A percentile compares a stretch with the other conserved stretches of the same genome.
Conservation (phyloP, 1,140 invertebrate species). For the Notospermus geniculatus region DNA sequence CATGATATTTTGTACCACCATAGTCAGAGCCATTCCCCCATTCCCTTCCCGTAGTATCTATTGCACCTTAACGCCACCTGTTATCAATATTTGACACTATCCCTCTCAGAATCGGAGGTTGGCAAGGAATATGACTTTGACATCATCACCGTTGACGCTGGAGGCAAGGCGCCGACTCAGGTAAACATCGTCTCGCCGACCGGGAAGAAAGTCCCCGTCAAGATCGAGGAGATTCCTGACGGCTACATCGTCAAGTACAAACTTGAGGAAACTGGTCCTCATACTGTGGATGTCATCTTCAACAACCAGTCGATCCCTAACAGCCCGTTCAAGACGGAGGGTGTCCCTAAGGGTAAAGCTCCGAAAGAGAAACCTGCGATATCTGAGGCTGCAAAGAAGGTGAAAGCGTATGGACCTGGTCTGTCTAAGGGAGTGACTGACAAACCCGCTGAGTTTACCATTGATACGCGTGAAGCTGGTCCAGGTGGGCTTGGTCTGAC, state of each 20-base stretch:
- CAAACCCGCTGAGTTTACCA: slow-evolving; percentile 72
- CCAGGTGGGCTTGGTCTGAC: slow-evolving; percentile 75
- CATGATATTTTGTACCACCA: too few relatives aligned
- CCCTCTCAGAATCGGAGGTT: slow-evolving; percentile 29
- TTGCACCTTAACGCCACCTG: neutral
- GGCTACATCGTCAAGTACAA: slow-evolving; percentile 79
- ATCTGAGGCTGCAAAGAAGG: slow-evolving; percentile 42
- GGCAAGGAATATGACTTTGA: slow-evolving; percentile 71
- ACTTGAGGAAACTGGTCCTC: slow-evolving; percentile 73
- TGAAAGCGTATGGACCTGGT: slow-evolving; percentile 72
- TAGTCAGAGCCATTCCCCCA: too few relatives aligned
- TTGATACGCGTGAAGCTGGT: slow-evolving; percentile 38
- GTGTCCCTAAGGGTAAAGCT: slow-evolving; percentile 16
- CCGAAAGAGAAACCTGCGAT: slow-evolving; percentile 8
- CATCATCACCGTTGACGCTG: slow-evolving; percentile 71
- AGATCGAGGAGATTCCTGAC: slow-evolving; percentile 62
- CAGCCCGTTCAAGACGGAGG: slow-evolving; percentile 46
- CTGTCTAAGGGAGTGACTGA: slow-evolving; percentile 66
- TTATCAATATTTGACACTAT: neutral
- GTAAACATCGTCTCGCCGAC: slow-evolving; percentile 59
- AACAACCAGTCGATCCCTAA: slow-evolving; percentile 37
- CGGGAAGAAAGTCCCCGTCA: slow-evolving; percentile 62
- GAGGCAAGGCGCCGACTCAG: slow-evolving; percentile 68
- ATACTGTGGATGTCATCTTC: slow-evolving; percentile 47
- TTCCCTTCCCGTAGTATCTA: too few relatives aligned